phyloP scores from a whole-genome alignment of 2,797 vertebrate genomes.

The Morelia viridis region DNA sequence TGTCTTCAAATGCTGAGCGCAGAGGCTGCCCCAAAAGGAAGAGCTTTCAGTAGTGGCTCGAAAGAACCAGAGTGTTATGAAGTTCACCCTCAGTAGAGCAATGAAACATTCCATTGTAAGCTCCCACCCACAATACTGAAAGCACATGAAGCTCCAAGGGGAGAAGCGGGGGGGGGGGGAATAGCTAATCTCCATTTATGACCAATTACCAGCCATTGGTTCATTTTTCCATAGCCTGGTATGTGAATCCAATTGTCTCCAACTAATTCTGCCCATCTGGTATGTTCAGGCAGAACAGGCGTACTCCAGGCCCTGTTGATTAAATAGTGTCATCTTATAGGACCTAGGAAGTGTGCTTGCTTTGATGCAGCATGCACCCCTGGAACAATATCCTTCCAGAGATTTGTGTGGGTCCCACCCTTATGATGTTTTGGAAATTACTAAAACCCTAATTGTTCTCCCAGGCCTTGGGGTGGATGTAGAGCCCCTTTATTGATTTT shows the following conservation, averaged over 20 bases:
- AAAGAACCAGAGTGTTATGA: constrained; percentile 24
- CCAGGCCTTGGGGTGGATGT: neutral
- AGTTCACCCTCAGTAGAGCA: constrained; percentile 14
- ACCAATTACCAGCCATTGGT: neutral
- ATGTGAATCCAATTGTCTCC: neutral
- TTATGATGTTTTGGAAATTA: neutral
- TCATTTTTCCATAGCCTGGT: neutral
- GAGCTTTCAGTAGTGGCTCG: constrained; percentile 20
- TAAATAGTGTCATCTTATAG: neutral
- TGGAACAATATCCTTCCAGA: neutral
- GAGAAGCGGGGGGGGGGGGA: neutral
- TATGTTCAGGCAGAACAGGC: neutral
- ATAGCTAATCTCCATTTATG: neutral
- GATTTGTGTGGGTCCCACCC: neutral
- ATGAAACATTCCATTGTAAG: neutral
- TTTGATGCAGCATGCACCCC: neutral
- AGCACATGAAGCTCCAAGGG: constrained; percentile 15
- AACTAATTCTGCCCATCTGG: neutral
- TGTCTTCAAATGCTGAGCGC: constrained; percentile 30
- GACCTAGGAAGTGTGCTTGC: neutral
- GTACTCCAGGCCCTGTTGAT: neutral
- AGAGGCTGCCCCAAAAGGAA: constrained; percentile 29
- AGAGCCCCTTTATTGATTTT: neutral
- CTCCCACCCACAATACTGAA: constrained; percentile 20
- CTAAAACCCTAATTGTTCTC: neutral